phyloP scores from a whole-genome alignment of 2,797 vertebrate genomes.

The Mallotus villosus region DNA sequence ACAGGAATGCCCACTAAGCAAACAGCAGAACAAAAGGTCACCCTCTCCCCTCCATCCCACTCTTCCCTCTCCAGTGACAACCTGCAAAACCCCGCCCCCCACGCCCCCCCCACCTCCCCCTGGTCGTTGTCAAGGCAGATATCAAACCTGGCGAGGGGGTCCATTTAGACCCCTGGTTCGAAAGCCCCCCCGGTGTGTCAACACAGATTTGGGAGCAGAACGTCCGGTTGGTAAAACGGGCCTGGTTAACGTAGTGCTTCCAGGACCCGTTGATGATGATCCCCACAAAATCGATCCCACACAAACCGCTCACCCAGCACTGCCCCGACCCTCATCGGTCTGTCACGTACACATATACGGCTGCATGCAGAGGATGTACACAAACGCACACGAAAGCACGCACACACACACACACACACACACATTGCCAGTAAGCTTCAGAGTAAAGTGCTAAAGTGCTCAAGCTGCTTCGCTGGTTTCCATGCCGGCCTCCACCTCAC shows the following conservation, averaged over 20 bases:
- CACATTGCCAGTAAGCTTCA: constrained; percentile 1
- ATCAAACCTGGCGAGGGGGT: constrained; percentile 6
- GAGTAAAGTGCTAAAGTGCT: constrained; percentile 25
- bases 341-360: too few species aligned
- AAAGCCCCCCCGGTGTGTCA: neutral
- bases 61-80: constrained; percentile 37
- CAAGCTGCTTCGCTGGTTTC: constrained; percentile 50
- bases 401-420: constrained; percentile 1
- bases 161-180: neutral
- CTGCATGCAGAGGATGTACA: neutral
- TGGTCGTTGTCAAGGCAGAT: constrained; percentile 32
- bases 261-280: too few species aligned
- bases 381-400: neutral
- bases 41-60: neutral
- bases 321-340: too few species aligned
- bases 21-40: constrained; percentile 45
- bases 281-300: too few species aligned
- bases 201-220: neutral
- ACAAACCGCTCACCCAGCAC: too few species aligned
- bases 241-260: neutral
- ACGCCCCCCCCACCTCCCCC: too few species aligned
- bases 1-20: constrained; percentile 71
- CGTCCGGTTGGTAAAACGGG: neutral
- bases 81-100: constrained; percentile 19
- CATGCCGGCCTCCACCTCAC: constrained; percentile 37